Conservation (phyloP, 2,888 invertebrate species). For the Drosophila bunnanda region DNA sequence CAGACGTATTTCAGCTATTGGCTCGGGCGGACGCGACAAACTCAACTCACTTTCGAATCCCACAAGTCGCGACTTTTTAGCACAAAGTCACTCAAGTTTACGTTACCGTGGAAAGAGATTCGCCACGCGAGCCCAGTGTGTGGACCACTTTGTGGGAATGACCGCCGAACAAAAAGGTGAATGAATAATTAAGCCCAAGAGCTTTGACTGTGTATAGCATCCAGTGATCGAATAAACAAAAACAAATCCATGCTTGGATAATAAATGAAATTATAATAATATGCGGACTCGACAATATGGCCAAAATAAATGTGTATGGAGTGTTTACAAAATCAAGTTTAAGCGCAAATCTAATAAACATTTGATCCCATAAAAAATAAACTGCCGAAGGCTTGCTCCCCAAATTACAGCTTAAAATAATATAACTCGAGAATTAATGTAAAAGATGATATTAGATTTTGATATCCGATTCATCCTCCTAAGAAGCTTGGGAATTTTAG, state of each 20-base stretch:
- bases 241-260: not conserved
- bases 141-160: conserved; percentile 37
- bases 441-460: not conserved
- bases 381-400: not conserved
- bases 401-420: not conserved
- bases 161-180: conserved; percentile 59
- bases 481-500: not conserved
- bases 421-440: not conserved
- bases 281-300: not conserved
- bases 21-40: conserved; percentile 51
- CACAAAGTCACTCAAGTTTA: not conserved
- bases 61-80: not conserved
- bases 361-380: not conserved
- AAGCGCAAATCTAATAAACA: not conserved
- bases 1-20: conserved; percentile 69
- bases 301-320: not conserved
- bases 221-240: conserved; percentile 1
- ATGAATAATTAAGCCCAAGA: conserved; percentile 21
- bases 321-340: conserved; percentile 5
- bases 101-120: conserved; percentile 1
- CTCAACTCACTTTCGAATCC: conserved; percentile 4
- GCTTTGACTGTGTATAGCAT: not conserved
- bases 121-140: not conserved
- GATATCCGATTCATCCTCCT: not conserved
- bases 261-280: conserved; percentile 12